Base-by-base conservation (phyloP, 2,113 vertebrate species). In the Passer domesticus region DNA sequence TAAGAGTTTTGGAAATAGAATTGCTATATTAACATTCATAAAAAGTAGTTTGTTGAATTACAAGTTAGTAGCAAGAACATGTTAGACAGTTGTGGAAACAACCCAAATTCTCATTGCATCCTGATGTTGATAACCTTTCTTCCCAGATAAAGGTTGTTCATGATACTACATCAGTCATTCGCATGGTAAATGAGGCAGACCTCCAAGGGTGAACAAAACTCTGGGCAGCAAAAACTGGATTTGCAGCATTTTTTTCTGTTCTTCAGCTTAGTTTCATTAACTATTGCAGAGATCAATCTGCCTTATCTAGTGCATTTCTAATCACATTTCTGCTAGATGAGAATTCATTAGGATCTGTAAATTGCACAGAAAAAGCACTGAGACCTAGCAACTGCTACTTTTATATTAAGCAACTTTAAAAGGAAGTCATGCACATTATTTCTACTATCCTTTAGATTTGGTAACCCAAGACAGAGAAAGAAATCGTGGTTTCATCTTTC, bases 251-350 rank as follows among this genome's bases (percentile, higher is more conserved):
- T 43, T 77, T 74, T 74, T 92, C 55, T 95, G 2, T 84, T 97
- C 59, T 95, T 96, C 76, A 94, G 92, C 90, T 96, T 76, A 92
- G 69, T 97, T 97, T 97, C 96, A 97, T 97, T 98, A 98, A 92
- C 90, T 87, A 84, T 97, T 97, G 90, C 86, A 83, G 67, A 97
- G 95, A 97, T 96, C 96, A 96, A 96, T 97, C 91, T 96, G 85
- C 92, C 97, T 97, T 92, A 97, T 91, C 88, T 73, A 90, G 90
- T 90, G 91, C 63, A 94, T 97, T 98, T 95, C 95, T 98, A 97
- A 97, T 96, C 96, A 94, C 72, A 94, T 95, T 97, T 95, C 64
- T 93, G 89, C 81, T 96, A 92, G 72, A 93, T 95, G 56, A 95
- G 89, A 97, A 96, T 94, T 95, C 92, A 96, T 97, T 97, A 96